These are phyloP conservation scores for Eulemur rufifrons DNA, from an alignment of 2,113 vertebrate genomes.

Conservation along the genomic window DNA sequence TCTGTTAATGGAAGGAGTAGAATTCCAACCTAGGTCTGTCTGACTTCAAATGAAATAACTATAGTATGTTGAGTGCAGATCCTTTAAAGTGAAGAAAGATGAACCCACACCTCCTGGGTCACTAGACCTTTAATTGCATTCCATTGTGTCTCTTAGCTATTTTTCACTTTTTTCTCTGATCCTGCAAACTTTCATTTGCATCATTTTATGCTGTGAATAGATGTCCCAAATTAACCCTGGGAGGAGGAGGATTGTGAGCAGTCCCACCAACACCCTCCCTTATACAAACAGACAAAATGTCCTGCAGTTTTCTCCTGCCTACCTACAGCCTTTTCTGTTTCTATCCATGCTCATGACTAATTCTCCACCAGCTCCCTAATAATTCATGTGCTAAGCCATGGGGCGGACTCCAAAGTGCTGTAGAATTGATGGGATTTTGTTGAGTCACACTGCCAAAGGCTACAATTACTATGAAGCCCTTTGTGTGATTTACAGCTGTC, in stretches of 20 bases:
- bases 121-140: not conserved
- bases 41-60: not conserved
- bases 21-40: not conserved
- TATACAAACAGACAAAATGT: not conserved
- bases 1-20: not conserved
- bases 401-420: not conserved
- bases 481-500: conserved; percentile 46
- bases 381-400: not conserved
- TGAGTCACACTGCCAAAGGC: conserved; percentile 42
- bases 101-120: not conserved
- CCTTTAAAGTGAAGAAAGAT: not conserved
- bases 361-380: conserved; percentile 28
- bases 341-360: conserved; percentile 3
- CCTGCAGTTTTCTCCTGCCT: no score
- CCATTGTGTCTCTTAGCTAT: no score
- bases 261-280: not conserved
- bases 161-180: no score
- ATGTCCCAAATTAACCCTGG: not conserved
- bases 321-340: not conserved
- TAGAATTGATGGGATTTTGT: conserved; percentile 15
- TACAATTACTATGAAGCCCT: conserved; percentile 63
- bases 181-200: not conserved
- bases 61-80: not conserved
- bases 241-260: not conserved
- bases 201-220: not conserved